phyloP scores from a whole-genome alignment of 2,113 vertebrate genomes.

The Oplegnathus fasciatus region DNA sequence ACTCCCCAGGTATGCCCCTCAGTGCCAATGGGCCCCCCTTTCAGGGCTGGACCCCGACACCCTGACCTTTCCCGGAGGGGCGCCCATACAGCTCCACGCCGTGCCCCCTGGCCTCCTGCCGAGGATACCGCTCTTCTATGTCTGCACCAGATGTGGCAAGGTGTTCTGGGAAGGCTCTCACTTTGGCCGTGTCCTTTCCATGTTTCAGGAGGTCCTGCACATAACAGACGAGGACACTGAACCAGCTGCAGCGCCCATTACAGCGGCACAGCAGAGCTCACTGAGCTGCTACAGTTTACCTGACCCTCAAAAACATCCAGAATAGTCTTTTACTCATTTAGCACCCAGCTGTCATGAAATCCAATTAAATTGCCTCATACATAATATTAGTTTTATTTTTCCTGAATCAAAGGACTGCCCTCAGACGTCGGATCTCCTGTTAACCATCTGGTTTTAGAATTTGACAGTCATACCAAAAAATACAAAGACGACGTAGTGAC shows the following conservation, averaged over 20 bases:
- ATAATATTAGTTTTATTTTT: not conserved
- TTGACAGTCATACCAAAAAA: not conserved
- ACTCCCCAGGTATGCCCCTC: slow-evolving; percentile 64
- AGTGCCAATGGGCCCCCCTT: slow-evolving; percentile 70
- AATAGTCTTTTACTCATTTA: not conserved
- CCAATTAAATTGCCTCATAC: not conserved
- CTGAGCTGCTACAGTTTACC: not conserved
- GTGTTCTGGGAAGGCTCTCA: slow-evolving; percentile 95
- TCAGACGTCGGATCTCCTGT: not conserved
- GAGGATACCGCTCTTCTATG: slow-evolving; percentile 82
- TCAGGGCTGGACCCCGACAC: slow-evolving; percentile 53
- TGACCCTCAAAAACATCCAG: not conserved
- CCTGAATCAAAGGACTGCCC: no score
- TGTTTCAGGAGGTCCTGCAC: slow-evolving; percentile 85
- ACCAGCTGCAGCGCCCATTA: not conserved
- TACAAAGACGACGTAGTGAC: not conserved
- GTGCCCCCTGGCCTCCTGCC: slow-evolving; percentile 83
- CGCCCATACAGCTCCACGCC: slow-evolving; percentile 78
- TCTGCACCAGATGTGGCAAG: slow-evolving; percentile 89
- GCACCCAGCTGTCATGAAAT: not conserved
- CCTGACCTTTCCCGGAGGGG: slow-evolving; percentile 55
- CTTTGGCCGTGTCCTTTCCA: slow-evolving; percentile 81
- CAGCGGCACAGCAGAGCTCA: slow-evolving; percentile 15
- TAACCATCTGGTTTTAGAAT: not conserved
- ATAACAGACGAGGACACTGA: slow-evolving; percentile 34